Conservation (phyloP, 2,113 vertebrate species). For the Synchiropus splendidus region DNA sequence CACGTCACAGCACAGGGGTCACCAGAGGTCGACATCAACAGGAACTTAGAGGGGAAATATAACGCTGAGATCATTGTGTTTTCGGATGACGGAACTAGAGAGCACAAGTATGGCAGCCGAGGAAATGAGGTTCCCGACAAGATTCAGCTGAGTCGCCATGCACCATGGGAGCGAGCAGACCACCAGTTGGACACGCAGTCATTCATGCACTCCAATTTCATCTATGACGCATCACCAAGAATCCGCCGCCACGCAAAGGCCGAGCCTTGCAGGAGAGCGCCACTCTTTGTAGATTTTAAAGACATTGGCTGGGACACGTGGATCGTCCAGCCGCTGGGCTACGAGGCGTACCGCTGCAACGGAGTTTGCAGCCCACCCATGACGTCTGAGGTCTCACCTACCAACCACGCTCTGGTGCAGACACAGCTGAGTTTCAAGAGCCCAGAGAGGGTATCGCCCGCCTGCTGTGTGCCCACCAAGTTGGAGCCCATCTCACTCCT, state of each 20-base stretch:
- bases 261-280: conserved; percentile 81
- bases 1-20: conserved; percentile 68
- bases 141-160: conserved; percentile 27
- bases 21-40: conserved; percentile 68
- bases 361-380: conserved; percentile 82
- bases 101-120: conserved; percentile 63
- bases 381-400: conserved; percentile 82
- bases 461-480: conserved; percentile 94
- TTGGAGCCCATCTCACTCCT: conserved; percentile 92
- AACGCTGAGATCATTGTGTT: conserved; percentile 83
- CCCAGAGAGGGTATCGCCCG: conserved; percentile 79
- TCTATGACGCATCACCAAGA: conserved; percentile 78
- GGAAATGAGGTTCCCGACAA: conserved; percentile 64
- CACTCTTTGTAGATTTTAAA: conserved; percentile 92
- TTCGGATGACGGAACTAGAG: conserved; percentile 80
- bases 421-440: conserved; percentile 80
- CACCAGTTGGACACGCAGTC: conserved; percentile 58
- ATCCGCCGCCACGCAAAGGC: conserved; percentile 84
- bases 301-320: conserved; percentile 96
- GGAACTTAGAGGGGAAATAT: conserved; percentile 70
- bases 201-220: conserved; percentile 76
- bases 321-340: conserved; percentile 84
- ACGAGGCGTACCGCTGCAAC: conserved; percentile 87
- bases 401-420: conserved; percentile 92
- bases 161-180: conserved; percentile 52